Percentiles rank a stretch among this genome's conserved stretches.
phyloP scores from a whole-genome alignment of 2,113 vertebrate species.

The Bufo bufo region DNA sequence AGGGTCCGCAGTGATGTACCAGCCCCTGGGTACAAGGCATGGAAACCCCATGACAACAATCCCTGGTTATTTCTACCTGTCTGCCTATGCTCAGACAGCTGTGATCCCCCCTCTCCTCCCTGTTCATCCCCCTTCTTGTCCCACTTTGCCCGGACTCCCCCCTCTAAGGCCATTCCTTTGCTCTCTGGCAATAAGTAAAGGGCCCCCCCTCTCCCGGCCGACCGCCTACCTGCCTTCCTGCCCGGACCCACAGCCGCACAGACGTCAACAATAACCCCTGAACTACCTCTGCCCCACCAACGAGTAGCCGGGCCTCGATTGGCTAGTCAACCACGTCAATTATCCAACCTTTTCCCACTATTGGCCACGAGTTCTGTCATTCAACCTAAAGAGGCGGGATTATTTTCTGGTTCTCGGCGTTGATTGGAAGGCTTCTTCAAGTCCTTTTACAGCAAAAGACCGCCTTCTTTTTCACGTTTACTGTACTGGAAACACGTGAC shows the following conservation, averaged over 20 bases:
- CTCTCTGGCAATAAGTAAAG: not conserved
- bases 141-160: not conserved
- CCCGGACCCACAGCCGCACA: conserved; percentile 23
- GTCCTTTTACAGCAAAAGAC: not conserved
- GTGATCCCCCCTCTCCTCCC: not conserved
- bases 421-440: conserved; percentile 16
- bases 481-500: not conserved
- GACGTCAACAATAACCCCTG: conserved; percentile 48
- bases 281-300: conserved; percentile 36
- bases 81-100: not conserved
- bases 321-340: not conserved
- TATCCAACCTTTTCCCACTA: not conserved
- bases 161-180: not conserved
- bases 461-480: not conserved
- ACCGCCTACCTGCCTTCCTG: conserved; percentile 34
- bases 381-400: not conserved
- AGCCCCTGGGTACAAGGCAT: too few species aligned
- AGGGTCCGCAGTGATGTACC: not conserved
- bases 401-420: too few species aligned
- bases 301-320: not conserved
- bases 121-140: not conserved
- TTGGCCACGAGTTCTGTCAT: not conserved
- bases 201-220: too few species aligned
- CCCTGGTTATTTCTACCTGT: not conserved
- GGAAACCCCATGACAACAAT: not conserved